Evolutionary conservation across 2,113 vertebrate species (phyloP), one percentile per base, ranked within the genome.

Genomic region (Riparia riparia): DNA sequence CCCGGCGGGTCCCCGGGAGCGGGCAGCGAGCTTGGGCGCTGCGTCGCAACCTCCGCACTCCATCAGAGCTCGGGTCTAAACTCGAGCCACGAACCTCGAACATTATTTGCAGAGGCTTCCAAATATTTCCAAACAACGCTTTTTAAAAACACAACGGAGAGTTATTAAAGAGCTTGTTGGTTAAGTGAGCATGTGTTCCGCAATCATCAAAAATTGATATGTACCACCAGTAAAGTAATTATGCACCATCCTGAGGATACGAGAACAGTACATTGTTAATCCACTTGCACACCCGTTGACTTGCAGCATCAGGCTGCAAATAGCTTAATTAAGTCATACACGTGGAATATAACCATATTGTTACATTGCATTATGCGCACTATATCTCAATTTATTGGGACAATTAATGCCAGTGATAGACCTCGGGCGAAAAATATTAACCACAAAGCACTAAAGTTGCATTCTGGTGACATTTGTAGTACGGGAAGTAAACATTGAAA

Each of bases 201-300:
- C 97, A 98, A 98, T 98, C 98, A 98, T 98, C 98, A 98, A 98
- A 98, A 98, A 98, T 98, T 98, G 98, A 98, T 98, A 98, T 97
- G 98, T 98, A 98, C 97, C 61, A 86, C 98, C 98, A 98, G 98
- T 98, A 98, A 98, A 98, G 98, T 98, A 98, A 98, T 98, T 98
- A 98, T 96, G 98, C 86, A 86, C 98, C 98, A 98, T 98, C 97
- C 98, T 97, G 98, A 98, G 98, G 98, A 98, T 97, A 97, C 97
- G 96, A 96, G 97, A 97, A 95, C 95, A 65, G 95, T 97, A 97
- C 97, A 98, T 98, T 98, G 98, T 98, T 98, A 98, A 98, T 98
- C 97, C 98, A 98, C 98, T 98, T 97, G 98, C 98, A 98, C 98
- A 98, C 98, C 98, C 98, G 96, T 98, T 98, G 98, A 97, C 98